Base-by-base conservation (phyloP, 2,797 vertebrate genomes). In the Nasua narica region DNA sequence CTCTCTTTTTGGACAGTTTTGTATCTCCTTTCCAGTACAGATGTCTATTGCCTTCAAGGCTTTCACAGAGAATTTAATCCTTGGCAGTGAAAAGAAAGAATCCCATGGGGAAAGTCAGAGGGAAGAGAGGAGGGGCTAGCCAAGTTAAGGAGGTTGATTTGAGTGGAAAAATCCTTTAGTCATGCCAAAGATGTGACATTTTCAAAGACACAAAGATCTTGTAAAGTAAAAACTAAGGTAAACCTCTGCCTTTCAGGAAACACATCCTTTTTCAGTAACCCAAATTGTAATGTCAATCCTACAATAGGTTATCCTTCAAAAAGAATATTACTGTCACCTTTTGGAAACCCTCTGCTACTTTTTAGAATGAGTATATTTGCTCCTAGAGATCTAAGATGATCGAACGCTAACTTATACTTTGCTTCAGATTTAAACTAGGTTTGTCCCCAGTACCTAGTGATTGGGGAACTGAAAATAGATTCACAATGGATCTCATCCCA, bases 51-150 rank as follows among this genome's bases (percentile, higher is more conserved):
- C 87, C 79, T 94, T 96, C 76, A 96, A 96, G 91, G 60, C 52
- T 91, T 93, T 97, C 93, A 96, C 87, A 94, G 92, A 94, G 79
- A 97, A 95, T 94, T 91, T 93, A 96, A 96, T 97, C 86, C 48
- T 78, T 82, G 65, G 76, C 94, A 87, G 65, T 91, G 62, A 93
- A 96, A 96, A 94, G 90, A 95, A 97, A 95, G 90, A 93, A 89
- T 87, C 79, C 79, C 93, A 95, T 35, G 29, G 74, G 62, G 56
- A 52, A 97, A 86, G 35, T 87, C 48, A 52, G 25, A 83, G 19
- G 14, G 72, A 25, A 35, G 37, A 29, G 29, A 9, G n/a, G 50
- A 87, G 11, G 56, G 32, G 90, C 52, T 84, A 91, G 86, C 62
- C 25, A 94, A 95, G 43, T 37, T 90, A 95, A 94, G 81, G 69